Conservation (phyloP, 2,888 invertebrate genomes). For the Galerucella pusilla region DNA sequence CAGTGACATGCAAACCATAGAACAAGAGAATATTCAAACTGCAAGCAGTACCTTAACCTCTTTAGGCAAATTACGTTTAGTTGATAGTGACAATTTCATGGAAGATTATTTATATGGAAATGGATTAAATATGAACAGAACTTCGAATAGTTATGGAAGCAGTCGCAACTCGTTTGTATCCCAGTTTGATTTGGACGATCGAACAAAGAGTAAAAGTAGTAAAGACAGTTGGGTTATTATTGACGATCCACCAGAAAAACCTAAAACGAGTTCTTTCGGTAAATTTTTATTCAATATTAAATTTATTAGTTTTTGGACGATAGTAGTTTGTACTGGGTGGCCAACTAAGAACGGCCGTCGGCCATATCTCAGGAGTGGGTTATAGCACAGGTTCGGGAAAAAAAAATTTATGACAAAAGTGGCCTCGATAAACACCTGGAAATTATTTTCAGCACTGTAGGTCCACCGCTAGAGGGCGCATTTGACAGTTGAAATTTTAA, state of each 20-base stretch:
- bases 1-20: slow-evolving; percentile 90
- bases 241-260: slow-evolving; percentile 59
- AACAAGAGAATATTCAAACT: slow-evolving; percentile 78
- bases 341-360: too few relatives aligned
- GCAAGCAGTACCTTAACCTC: slow-evolving; percentile 64
- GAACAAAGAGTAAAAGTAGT: slow-evolving; percentile 23
- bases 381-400: too few relatives aligned
- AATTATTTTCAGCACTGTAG: too few relatives aligned
- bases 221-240: slow-evolving; percentile 65
- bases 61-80: slow-evolving; percentile 59
- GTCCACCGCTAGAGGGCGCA: too few relatives aligned
- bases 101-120: slow-evolving; percentile 65
- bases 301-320: too few relatives aligned
- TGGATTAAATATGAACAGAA: slow-evolving; percentile 66
- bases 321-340: too few relatives aligned
- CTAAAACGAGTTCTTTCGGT: slow-evolving; percentile 41
- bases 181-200: slow-evolving; percentile 37
- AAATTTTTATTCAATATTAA: slow-evolving; percentile 10
- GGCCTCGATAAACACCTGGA: too few relatives aligned
- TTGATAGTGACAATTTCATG: slow-evolving; percentile 67
- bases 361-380: too few relatives aligned
- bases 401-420: too few relatives aligned
- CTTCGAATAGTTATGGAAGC: slow-evolving; percentile 63
- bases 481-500: too few relatives aligned
- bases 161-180: slow-evolving; percentile 52